These are phyloP conservation scores for Origma solitaria DNA, from an alignment of 2,113 vertebrate species.

Conservation along the genomic window DNA sequence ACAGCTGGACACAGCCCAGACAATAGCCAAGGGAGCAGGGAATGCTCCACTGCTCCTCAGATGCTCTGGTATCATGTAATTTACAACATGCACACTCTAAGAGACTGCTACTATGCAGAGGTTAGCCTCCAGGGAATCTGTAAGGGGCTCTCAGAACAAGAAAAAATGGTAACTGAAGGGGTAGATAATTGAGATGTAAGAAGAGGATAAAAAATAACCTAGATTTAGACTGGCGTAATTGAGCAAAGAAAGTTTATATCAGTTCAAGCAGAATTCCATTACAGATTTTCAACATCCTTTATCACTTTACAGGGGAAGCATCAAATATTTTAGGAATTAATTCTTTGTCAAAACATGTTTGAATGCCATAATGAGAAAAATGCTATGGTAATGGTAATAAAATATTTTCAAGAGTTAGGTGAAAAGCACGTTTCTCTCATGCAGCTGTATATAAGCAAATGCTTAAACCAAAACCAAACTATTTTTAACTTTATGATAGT, in stretches of 20 bases:
- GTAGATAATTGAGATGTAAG: background rate
- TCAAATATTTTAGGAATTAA: background rate
- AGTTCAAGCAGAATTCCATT: background rate
- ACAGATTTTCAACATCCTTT: background rate
- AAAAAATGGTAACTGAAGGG: background rate
- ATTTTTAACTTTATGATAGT: background rate
- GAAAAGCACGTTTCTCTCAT: background rate
- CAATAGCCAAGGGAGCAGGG: background rate
- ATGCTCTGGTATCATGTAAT: background rate
- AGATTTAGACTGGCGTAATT: background rate
- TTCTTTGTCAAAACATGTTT: background rate
- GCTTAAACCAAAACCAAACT: background rate
- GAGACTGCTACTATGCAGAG: background rate
- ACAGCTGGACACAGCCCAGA: background rate
- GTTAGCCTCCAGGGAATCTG: background rate
- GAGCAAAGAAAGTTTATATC: background rate
- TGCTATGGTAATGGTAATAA: background rate
- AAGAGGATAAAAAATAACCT: background rate
- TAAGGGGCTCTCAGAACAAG: background rate
- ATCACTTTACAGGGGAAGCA: background rate
- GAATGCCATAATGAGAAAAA: background rate
- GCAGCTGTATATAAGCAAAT: background rate
- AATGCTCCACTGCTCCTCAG: background rate
- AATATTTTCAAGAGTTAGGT: background rate
- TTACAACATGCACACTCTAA: background rate